Evolutionary conservation across 2,797 vertebrate genomes (phyloP), one percentile per base, ranked within the genome.

Genomic region (Peromyscus eremicus): DNA sequence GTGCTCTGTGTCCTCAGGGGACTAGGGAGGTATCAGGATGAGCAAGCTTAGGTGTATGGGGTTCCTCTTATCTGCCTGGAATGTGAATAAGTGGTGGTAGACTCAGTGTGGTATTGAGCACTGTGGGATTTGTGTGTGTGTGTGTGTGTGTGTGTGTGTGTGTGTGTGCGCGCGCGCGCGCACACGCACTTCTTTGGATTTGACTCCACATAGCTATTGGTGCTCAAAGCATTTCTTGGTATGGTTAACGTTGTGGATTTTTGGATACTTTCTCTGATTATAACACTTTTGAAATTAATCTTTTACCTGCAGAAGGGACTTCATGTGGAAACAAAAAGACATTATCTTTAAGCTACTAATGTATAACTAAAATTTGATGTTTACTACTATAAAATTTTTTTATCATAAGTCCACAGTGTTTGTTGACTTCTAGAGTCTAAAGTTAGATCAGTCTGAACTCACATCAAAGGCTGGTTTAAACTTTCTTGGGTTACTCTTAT

Each of bases 401-500:
- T 88, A 85, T 96, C 60, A 57, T 79, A 97, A 93, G 34, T 40
- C 37, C n/a, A 55, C 16, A 46, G 19, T 92, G 4, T 55, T 88
- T 37, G 95, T 40, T 96, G 57, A 52, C 68, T 92, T 23, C 89
- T 95, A 12, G 23, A 92, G 21, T 93, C 14, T 93, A 79, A 93
- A 82, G 14, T 92, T 92, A 85, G 84, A 83, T 43, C 10, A 79
- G 16, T 70, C 14, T 60, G 73, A 84, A 88, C n/a, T 75, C 5
- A 68, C 77, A 89, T 29, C n/a, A 94, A 86, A 92, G 21, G 1
- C 29, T 89, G 68, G n/a, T 92, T 95, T 90, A 83, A 75, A 86
- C 71, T 81, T 97, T 96, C 14, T 92, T 89, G 85, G 49, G 71
- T 90, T 91, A 49, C 29, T 93, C 86, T 95, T 91, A 96, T 4